Evolutionary conservation across 2,888 invertebrate genomes (phyloP), one percentile per base, ranked within the genome.

Genomic region (Catocala fraxini): DNA sequence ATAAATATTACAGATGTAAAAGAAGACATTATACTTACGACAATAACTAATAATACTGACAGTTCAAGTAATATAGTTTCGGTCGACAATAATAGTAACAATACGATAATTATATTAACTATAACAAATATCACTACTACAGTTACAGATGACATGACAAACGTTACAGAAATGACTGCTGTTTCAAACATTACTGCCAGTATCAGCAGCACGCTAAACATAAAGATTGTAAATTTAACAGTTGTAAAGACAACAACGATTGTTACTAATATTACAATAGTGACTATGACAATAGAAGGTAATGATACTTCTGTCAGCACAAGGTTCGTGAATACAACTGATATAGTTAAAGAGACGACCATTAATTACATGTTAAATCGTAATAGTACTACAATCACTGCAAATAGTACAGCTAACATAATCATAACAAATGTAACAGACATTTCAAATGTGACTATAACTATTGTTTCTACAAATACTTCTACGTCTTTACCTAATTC

Each of bases 291-390:
- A 46, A 60, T 68, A 39, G 46, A 60, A 34, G 75, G 70, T 6
- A 71, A 70, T 6, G 66, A 66, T 5, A 72, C 66, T 0, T 66
- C 65, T 7, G 43, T 59, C 10, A 51, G 66, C 34, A 65, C 54
- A 12, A 63, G 63, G 15, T 51, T 13, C 25, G 61, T 60, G 9
- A 75, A 73, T 54, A 65, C 59, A 0, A 84, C 84, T 58, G 67
- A 70, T 48, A 57, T 70, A 11, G 68, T 73, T 33, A 59, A 56
- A 63, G 63, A 56, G 76, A 83, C 47, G 6, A 59, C 56, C 7
- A 41, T 61, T 25, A 56, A 77, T 34, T 55, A 68, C 6, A 52
- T 39, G 34, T 57, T n/a, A 39, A 57, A 68, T 48, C 13, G 10
- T 15, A 59, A 46, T 6, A 51, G 13, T 1, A 61, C 25, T 15